These are phyloP conservation scores for Papilio aristodemus DNA, from an alignment of 1,140 invertebrate genomes.

Conservation along the genomic window DNA sequence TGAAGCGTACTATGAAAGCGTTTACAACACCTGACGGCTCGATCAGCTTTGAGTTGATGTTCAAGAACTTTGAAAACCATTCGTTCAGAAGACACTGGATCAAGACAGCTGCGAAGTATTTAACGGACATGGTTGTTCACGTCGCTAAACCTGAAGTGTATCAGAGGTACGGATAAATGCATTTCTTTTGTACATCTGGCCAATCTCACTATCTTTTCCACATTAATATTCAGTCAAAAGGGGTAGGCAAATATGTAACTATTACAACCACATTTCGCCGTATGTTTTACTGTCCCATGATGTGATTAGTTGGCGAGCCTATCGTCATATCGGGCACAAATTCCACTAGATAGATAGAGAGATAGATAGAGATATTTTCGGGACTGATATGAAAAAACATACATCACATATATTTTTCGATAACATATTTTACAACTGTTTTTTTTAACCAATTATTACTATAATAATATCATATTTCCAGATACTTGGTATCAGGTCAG, in stretches of 20 bases:
- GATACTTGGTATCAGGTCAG: conserved; percentile 85
- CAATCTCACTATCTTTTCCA: neutral
- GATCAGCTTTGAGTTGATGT: conserved; percentile 85
- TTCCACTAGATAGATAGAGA: too few species aligned
- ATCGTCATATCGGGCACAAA: too few species aligned
- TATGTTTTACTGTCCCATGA: too few species aligned
- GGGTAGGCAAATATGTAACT: too few species aligned
- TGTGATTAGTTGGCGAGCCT: too few species aligned
- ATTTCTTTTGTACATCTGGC: neutral
- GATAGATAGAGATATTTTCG: too few species aligned
- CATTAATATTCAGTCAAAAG: too few species aligned
- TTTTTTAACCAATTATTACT: too few species aligned
- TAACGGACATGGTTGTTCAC: conserved; percentile 87
- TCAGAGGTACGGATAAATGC: conserved; percentile 81
- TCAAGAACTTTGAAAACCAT: conserved; percentile 89
- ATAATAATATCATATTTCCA: conserved; percentile 69
- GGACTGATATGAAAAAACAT: too few species aligned
- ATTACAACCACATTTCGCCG: too few species aligned
- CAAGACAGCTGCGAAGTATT: conserved; percentile 85
- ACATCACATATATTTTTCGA: too few species aligned
- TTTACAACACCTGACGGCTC: conserved; percentile 85
- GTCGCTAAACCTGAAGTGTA: conserved; percentile 88
- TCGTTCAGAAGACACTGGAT: conserved; percentile 89
- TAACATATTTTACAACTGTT: too few species aligned
- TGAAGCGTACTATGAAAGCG: conserved; percentile 81